phyloP scores from a whole-genome alignment of 2,797 vertebrate genomes.

The Enteromius anoplus region DNA sequence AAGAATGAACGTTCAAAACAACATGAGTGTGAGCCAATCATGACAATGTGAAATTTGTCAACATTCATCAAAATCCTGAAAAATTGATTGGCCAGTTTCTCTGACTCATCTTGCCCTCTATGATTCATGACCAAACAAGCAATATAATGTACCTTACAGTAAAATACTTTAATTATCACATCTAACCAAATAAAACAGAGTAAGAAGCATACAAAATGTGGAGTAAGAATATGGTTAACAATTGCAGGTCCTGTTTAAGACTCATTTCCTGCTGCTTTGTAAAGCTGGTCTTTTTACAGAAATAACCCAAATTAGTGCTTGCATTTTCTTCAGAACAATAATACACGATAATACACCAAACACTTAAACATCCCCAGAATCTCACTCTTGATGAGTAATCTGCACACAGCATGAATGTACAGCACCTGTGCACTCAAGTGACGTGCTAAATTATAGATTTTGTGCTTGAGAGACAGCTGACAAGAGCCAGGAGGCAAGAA shows the following conservation, averaged over 20 bases:
- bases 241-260: not conserved
- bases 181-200: not conserved
- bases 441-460: slow-evolving; percentile 28
- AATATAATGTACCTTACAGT: not conserved
- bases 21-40: not conserved
- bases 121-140: not conserved
- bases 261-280: not conserved
- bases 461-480: slow-evolving; percentile 32
- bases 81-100: slow-evolving; percentile 1
- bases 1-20: not conserved
- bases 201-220: too few relatives aligned
- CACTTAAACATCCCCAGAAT: slow-evolving; percentile 14
- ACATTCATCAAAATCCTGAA: not conserved
- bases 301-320: slow-evolving; percentile 9
- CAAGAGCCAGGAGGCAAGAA: not conserved
- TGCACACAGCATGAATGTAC: slow-evolving; percentile 3
- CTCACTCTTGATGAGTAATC: slow-evolving; percentile 29
- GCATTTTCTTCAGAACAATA: slow-evolving; percentile 24
- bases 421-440: slow-evolving; percentile 32
- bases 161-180: not conserved
- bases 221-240: too few relatives aligned
- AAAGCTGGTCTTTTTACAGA: slow-evolving; percentile 5
- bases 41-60: not conserved
- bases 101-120: not conserved
- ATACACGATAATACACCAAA: not conserved